Evolutionary conservation across 2,888 invertebrate genomes (phyloP).

Genomic region (Drosophila colorata): DNA sequence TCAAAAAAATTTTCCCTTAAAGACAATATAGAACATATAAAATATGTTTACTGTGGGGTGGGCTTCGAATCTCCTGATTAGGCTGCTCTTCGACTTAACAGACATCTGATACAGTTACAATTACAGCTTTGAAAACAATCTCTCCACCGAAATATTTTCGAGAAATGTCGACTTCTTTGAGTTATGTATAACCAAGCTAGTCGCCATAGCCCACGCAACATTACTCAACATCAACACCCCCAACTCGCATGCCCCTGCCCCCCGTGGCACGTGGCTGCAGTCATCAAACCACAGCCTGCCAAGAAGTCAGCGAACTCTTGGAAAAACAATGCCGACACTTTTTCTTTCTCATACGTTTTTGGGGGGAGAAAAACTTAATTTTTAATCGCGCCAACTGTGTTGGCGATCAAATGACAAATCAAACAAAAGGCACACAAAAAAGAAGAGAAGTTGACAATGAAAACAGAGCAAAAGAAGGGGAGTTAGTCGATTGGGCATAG

Average conservation of each 20-base stretch:
- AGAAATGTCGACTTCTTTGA: slow-evolving; percentile 8
- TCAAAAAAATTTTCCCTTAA: no score
- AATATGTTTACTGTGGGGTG: no score
- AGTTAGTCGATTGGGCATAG: slow-evolving; percentile 1
- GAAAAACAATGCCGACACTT: slow-evolving; percentile 48
- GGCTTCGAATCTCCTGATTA: no score
- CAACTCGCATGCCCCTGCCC: neutral
- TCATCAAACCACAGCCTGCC: slow-evolving; percentile 44
- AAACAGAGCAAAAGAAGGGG: slow-evolving; percentile 26
- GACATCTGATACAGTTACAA: neutral
- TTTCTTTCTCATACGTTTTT: slow-evolving; percentile 4
- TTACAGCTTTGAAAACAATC: neutral
- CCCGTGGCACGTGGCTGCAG: slow-evolving; percentile 55
- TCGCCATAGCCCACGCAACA: slow-evolving; percentile 13
- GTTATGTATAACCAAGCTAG: slow-evolving; percentile 13
- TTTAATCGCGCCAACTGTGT: slow-evolving; percentile 78
- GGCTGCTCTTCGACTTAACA: no score
- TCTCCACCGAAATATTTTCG: neutral
- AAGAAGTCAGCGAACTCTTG: slow-evolving; percentile 64
- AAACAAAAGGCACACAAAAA: slow-evolving; percentile 62
- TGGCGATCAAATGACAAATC: slow-evolving; percentile 82
- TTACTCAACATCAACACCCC: slow-evolving; percentile 47
- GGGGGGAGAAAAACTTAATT: slow-evolving; percentile 54
- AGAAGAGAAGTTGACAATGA: slow-evolving; percentile 52
- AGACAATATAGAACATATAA: no score